Base-by-base conservation (phyloP, 2,113 vertebrate species). In the Mus spicilegus region DNA sequence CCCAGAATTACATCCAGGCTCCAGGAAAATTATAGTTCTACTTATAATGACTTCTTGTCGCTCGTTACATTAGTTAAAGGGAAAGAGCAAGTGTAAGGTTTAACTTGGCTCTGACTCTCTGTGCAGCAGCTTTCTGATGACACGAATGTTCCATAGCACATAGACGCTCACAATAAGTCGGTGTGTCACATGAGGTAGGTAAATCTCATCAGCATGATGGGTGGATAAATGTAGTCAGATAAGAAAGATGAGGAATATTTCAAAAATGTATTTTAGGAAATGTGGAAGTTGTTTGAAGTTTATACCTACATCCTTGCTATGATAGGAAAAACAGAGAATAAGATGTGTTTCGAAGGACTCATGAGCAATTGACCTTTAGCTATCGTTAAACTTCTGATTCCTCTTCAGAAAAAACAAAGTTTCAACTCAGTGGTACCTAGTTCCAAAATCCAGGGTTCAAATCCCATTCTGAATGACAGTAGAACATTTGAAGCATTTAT, bases 21-120 rank as follows among this genome's bases (percentile, higher is more conserved):
- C 82, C 85, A 39, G 89, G 96, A 93, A 98, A 97, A 97, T 97
- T 97, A 97, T 88, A 96, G 86, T 95, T 93, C 95, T 94, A 77
- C 94, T 97, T 91, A 95, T 88, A 93, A 96, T 93, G 92, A 95
- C 70, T 96, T 96, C 90, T 97, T 96, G 93, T 2, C 42, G 42
- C 42, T 89, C 82, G 87, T 90, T 95, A 70, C 56, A 42, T 91
- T 95, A 22, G 73, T 36, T 56, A 87, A 58, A 58, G 89, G 65
- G 54, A 85, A 96, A 93, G 87, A 96, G 90, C 88, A 95, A 95
- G 65, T 65, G 26, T 54, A 75, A 75, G 26, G 73, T 92, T 67
- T 39, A 90, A 70, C 88, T 93, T 89, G 8, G 12, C 49, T 81
- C 87, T 84, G 24, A 73, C 84, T 93, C 22, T 1, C 69, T 93